Percentiles rank a stretch among this genome's conserved stretches.
Conservation (phyloP, 2,888 invertebrate genomes). For the Eristalinus sepulchralis region DNA sequence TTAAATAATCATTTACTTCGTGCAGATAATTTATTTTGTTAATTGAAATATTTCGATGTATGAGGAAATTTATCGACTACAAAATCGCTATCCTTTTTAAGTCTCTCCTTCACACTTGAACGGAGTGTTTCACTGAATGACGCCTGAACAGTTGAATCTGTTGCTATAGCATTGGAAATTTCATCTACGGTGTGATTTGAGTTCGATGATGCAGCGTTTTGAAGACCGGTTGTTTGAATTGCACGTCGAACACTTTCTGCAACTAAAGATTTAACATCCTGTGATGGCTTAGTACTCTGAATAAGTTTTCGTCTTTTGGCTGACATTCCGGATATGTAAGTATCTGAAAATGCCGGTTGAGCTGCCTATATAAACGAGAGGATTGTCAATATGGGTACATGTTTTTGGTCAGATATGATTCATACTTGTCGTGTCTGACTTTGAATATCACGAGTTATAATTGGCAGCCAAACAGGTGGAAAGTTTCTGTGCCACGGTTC, state of each 20-base stretch:
- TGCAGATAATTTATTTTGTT: constrained; percentile 68
- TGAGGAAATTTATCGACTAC: constrained; percentile 80
- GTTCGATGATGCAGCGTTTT: constrained; percentile 73
- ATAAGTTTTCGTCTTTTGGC: constrained; percentile 92
- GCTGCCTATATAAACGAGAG: constrained; percentile 76
- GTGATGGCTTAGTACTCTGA: constrained; percentile 77
- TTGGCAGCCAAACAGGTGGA: constrained; percentile 92
- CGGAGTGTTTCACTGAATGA: constrained; percentile 79
- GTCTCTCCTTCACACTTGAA: constrained; percentile 77
- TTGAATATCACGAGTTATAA: constrained; percentile 90
- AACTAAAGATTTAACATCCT: constrained; percentile 77
- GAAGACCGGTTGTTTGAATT: constrained; percentile 76
- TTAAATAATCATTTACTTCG: constrained; percentile 32
- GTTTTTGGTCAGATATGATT: neutral
- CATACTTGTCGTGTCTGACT: constrained; percentile 85
- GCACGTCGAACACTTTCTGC: constrained; percentile 79
- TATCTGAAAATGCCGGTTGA: constrained; percentile 90
- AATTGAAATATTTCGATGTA: constrained; percentile 79
- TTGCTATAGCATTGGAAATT: constrained; percentile 77
- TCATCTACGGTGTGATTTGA: constrained; percentile 74
- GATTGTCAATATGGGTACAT: constrained; percentile 73
- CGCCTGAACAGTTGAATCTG: constrained; percentile 77
- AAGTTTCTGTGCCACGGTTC: constrained; percentile 85
- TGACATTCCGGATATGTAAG: constrained; percentile 94
- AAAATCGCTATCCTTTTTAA: constrained; percentile 79